phyloP scores from a whole-genome alignment of 23 tunicate species.

The Pegea sp. region DNA sequence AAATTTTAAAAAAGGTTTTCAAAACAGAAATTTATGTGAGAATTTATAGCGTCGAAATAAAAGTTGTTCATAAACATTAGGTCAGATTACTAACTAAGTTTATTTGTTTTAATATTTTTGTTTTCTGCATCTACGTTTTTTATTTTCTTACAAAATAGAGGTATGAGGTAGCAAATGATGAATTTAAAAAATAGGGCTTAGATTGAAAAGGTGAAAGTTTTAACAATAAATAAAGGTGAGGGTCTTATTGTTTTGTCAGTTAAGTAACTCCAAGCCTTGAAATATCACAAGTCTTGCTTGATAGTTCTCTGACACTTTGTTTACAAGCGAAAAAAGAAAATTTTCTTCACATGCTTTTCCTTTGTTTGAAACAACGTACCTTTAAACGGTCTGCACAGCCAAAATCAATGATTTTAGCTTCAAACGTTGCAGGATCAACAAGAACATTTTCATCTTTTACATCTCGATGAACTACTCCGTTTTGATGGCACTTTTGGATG shows the following conservation, averaged over 20 bases:
- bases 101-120: too few relatives aligned
- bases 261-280: too few relatives aligned
- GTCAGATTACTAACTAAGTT: too few relatives aligned
- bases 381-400: constrained; percentile 84
- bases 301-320: not conserved
- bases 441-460: constrained; percentile 95
- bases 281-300: too few relatives aligned
- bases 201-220: not conserved
- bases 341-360: not conserved
- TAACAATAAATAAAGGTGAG: not conserved
- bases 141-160: not conserved
- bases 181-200: not conserved
- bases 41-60: too few relatives aligned
- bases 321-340: not conserved
- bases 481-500: constrained; percentile 79
- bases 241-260: too few relatives aligned
- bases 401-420: constrained; percentile 92
- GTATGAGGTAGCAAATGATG: not conserved
- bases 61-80: too few relatives aligned
- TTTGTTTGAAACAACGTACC: constrained; percentile 11
- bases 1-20: not conserved
- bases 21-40: too few relatives aligned
- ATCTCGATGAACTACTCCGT: constrained; percentile 92
- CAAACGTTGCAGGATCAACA: constrained; percentile 50
- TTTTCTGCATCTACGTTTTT: constrained; percentile 1